phyloP scores from a whole-genome alignment of 2,113 vertebrate genomes.

The Phalacrocorax pelagicus region DNA sequence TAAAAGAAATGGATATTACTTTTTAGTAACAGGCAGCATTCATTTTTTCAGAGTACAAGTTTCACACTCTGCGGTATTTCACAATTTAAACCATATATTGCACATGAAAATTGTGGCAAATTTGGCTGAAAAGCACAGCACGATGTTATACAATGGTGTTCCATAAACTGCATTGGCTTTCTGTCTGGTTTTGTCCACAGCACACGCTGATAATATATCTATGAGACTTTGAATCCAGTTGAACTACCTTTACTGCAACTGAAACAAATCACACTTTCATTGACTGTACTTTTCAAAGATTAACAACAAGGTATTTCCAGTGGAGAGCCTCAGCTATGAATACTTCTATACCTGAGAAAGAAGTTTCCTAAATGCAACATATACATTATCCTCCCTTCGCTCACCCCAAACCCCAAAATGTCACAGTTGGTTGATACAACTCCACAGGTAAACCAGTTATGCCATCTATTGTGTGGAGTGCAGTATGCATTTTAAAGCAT shows the following conservation, averaged over 20 bases:
- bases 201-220: background rate
- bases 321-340: background rate
- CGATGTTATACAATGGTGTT: background rate
- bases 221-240: background rate
- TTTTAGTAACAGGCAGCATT: background rate
- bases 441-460: accelerated
- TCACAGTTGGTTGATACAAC: background rate
- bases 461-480: background rate
- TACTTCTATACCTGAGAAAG: background rate
- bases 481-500: background rate
- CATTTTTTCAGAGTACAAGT: background rate
- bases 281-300: background rate
- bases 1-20: background rate
- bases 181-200: background rate
- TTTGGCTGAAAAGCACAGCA: background rate
- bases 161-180: background rate
- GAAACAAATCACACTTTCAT: background rate
- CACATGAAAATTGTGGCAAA: background rate
- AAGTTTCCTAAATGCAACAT: background rate
- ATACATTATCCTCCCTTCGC: background rate
- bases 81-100: background rate
- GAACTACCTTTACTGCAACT: background rate
- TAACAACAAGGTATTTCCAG: background rate
- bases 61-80: background rate
- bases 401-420: background rate